Base-by-base conservation (phyloP, 1,140 invertebrate genomes). In the Triops longicaudatus region DNA sequence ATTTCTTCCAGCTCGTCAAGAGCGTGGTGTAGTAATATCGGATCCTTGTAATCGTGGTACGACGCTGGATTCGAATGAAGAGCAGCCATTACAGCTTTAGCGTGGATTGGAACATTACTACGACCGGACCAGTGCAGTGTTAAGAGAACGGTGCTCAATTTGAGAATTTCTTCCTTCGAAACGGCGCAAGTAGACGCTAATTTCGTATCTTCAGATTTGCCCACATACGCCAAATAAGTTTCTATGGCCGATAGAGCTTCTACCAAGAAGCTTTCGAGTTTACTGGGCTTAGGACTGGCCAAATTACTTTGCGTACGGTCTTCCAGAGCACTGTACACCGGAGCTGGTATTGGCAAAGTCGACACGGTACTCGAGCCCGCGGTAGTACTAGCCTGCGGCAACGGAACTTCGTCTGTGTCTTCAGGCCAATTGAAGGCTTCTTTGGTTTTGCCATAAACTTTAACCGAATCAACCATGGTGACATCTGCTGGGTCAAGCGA, bases 351-450 rank as follows among this genome's bases (percentile, higher is more conserved):
- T 11, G 84, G 84, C 4, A 84, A 82, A 17, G 87, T 85, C 3
- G 88, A 85, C 42, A 87, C 63, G 42, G 73, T 17, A 17, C 74
- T 72, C 2, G 31, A 37, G 28, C 71, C 74, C 17, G 72, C 44
- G 1, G 44, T 77, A 42, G 72, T 73, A 1, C 73, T 79, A 77
- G 50, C 77, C 1, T 78, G 86, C 78, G 88, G 86, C 75, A 89
- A 87, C 6, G 89, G 84, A 41, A 90, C 88, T 79, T 98, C 96
- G 81, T 98, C 96, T 14, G 88, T 89, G 82, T 98, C 96, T 84
- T 98, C 96, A 0, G 96, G 96, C 97, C 96, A 98, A 71, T 95
- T 96, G 85, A 98, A 97, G 0, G 91, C 87, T 83, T 98, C 96
- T 86, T 98, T 98, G 3, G 93, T 94, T 85, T 98, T 97, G 1